Percentiles rank a stretch among this genome's conserved stretches.
phyloP scores from a whole-genome alignment of 2,888 invertebrate genomes.

The Pardosa pseudoannulata region DNA sequence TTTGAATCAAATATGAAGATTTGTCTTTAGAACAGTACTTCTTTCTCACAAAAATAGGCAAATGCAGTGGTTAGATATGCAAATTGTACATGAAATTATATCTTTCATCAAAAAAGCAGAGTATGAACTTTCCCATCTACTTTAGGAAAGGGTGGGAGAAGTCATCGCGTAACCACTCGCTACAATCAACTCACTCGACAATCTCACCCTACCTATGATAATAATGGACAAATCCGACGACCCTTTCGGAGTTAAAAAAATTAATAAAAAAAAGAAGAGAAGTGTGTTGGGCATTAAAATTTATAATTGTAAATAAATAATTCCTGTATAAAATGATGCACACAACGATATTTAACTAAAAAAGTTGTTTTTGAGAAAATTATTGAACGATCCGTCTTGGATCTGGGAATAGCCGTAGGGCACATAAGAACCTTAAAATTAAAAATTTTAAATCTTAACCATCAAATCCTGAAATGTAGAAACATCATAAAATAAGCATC shows the following conservation, averaged over 20 bases:
- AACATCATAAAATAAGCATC: no score
- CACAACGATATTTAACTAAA: no score
- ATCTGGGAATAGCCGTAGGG: no score
- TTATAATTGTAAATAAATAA: no score
- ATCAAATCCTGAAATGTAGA: no score
- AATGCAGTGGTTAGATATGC: constrained; percentile 53
- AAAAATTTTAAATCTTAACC: no score
- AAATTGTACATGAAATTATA: constrained; percentile 42
- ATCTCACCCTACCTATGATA: constrained; percentile 42
- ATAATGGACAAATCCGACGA: constrained; percentile 68
- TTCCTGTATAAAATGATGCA: no score
- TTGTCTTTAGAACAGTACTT: constrained; percentile 18
- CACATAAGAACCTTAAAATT: no score
- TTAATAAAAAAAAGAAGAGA: no score
- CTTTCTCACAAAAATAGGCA: constrained; percentile 41
- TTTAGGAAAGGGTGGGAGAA: constrained; percentile 60
- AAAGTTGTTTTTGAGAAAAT: no score
- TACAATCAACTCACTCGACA: constrained; percentile 37
- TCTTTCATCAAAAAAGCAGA: constrained; percentile 53
- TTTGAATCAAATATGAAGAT: constrained; percentile 35
- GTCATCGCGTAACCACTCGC: constrained; percentile 36
- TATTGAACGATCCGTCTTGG: no score
- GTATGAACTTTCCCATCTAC: constrained; percentile 60
- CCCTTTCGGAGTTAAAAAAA: constrained; percentile 24
- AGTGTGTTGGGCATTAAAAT: no score